These are phyloP conservation scores for Scaptodrosophila lebanonensis DNA, from an alignment of 1,140 invertebrate genomes.

Conservation along the genomic window DNA sequence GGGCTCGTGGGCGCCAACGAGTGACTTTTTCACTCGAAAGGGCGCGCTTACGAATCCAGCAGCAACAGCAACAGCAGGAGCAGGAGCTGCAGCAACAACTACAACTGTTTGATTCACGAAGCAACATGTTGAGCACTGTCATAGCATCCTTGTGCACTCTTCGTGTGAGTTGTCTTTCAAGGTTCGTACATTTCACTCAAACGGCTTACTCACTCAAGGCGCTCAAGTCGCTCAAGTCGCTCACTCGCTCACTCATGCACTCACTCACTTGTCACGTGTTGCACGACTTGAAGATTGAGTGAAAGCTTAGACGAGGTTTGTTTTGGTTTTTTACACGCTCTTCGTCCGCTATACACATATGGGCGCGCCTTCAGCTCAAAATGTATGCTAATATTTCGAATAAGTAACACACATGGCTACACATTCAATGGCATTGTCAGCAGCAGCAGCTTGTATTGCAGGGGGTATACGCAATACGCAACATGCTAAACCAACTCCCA, in stretches of 20 bases:
- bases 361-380: slow-evolving; percentile 1
- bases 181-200: slow-evolving; percentile 7
- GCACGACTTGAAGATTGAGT: slow-evolving; percentile 28
- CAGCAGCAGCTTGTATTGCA: slow-evolving; percentile 3
- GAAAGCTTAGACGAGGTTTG: slow-evolving; percentile 37
- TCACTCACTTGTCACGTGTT: slow-evolving; percentile 66
- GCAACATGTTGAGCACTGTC: slow-evolving; percentile 38
- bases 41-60: slow-evolving; percentile 28
- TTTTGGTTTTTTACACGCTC: slow-evolving; percentile 47
- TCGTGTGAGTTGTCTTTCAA: slow-evolving; percentile 34
- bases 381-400: too few relatives aligned
- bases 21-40: too few relatives aligned
- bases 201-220: slow-evolving; percentile 17
- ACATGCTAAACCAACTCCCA: neutral
- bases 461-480: slow-evolving; percentile 13
- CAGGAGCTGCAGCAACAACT: slow-evolving; percentile 42
- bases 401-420: too few relatives aligned
- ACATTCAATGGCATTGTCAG: too few relatives aligned
- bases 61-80: slow-evolving; percentile 25
- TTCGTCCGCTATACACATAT: slow-evolving; percentile 16
- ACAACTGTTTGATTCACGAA: slow-evolving; percentile 42
- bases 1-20: too few relatives aligned
- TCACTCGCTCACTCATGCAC: too few relatives aligned
- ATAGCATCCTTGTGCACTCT: slow-evolving; percentile 41
- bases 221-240: too few relatives aligned